Percentiles rank a stretch among this genome's conserved stretches.
Evolutionary conservation across 1,140 invertebrate genomes (phyloP).

Genomic region (Prorops nasuta): DNA sequence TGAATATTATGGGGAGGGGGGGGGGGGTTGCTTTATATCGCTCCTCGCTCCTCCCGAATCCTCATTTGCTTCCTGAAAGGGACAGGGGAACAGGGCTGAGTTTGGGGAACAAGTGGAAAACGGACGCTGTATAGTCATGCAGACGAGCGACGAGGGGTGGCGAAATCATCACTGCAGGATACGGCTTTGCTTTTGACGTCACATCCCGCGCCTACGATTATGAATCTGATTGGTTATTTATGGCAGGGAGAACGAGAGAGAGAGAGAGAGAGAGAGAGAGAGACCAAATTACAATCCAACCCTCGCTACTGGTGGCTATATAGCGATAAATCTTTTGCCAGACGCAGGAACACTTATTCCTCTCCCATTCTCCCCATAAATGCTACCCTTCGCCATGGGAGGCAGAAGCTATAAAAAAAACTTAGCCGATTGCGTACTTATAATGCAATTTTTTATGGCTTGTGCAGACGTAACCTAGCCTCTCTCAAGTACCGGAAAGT

Average conservation of each 20-base stretch:
- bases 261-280: background rate
- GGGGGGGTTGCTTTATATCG: background rate
- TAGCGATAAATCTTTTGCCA: no score
- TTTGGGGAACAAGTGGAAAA: slow-evolving; percentile 14
- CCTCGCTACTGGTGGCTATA: no score
- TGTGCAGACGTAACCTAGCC: no score
- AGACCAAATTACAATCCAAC: background rate
- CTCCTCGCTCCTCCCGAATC: slow-evolving; percentile 8
- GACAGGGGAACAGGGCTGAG: slow-evolving; percentile 5
- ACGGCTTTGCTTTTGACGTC: slow-evolving; percentile 14
- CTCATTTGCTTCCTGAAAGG: slow-evolving; percentile 18
- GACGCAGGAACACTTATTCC: no score
- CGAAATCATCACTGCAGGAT: slow-evolving; percentile 3
- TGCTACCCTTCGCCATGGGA: no score
- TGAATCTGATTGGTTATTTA: slow-evolving; percentile 24
- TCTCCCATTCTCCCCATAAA: no score
- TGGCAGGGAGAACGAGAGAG: slow-evolving; percentile 2
- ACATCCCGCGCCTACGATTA: slow-evolving; percentile 9
- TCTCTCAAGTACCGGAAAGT: no score
- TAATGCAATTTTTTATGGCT: no score
- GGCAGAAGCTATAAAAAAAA: no score
- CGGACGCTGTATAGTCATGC: background rate
- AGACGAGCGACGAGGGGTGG: slow-evolving; percentile 2
- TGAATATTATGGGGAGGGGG: background rate
- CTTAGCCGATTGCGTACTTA: no score